Base-by-base conservation (phyloP, 2,888 invertebrate species). In the Lasioglossum zephyrum region DNA sequence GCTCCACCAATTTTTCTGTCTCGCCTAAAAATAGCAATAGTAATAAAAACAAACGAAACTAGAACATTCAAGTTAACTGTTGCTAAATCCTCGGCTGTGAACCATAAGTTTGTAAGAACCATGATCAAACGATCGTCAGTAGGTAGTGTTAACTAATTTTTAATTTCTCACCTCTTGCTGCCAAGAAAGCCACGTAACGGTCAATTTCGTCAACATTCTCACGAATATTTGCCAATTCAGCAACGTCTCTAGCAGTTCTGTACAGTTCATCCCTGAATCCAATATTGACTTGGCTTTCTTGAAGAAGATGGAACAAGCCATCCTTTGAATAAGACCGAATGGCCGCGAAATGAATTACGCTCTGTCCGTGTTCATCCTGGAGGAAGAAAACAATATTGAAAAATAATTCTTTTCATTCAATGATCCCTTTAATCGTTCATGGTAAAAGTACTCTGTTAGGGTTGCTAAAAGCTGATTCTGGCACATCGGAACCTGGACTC, bases 311-410 rank as follows among this genome's bases (percentile, higher is more conserved):
- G 93, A 97, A 97, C 60, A 98, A 95, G 0, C 97, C 97, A 88
- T 98, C 97, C 76, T 97, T 96, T 0, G 98, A 97, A 93, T 98
- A 98, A 0, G 97, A 96, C 73, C 98, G 96, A 0, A 98, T 97
- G 0, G 98, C 97, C 0, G 98, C 98, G 95, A 98, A 98, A 95
- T 99, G 98, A 57, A 98, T 95, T 96, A 98, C 97, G 86, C 98
- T 98, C 94, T 98, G 98, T 0, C 98, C 98, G 92, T 98, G 98
- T 93, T 98, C 98, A 92, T 98, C 98, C 97, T 98, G 22, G 90
- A 39, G 93, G 93, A 78, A 70, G n/a, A 41, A 44, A 69, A n/a
- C 26, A 16, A 13, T n/a, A 8, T 0, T 41, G 13, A 70, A 41
- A n/a, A 22, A 70, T 18, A 3, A 63, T 44, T 31, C 4, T 57